Conservation (phyloP, 2,888 invertebrate species). For the Exephanes ischioxanthus region DNA sequence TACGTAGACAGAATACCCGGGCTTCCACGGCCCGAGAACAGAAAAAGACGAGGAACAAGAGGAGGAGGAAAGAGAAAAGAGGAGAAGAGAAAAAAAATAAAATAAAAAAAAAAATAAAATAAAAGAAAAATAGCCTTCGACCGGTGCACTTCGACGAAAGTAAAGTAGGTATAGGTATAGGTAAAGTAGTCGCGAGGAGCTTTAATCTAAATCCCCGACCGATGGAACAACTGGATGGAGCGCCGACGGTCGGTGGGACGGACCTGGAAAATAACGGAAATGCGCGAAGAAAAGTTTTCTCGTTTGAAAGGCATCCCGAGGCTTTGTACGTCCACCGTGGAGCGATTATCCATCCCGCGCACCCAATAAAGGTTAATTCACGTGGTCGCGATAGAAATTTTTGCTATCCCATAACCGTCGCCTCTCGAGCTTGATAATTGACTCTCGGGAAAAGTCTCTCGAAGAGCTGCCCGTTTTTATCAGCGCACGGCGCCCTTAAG, state of each 20-base stretch:
- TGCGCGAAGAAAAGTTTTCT: constrained; percentile 75
- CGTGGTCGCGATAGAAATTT: constrained; percentile 28
- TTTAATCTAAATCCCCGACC: constrained; percentile 48
- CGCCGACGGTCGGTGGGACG: neutral
- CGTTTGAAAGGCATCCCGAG: constrained; percentile 70
- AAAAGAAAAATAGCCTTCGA: constrained; percentile 40
- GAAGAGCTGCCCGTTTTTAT: neutral
- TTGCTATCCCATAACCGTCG: neutral
- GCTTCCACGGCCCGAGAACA: neutral
- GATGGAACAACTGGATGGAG: constrained; percentile 34
- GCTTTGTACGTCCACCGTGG: constrained; percentile 27
- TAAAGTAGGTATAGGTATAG: constrained; percentile 42
- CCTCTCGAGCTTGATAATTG: neutral
- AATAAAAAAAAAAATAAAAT: constrained; percentile 4
- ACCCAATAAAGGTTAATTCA: constrained; percentile 25
- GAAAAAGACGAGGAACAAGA: neutral
- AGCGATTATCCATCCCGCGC: constrained; percentile 39
- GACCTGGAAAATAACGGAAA: constrained; percentile 73
- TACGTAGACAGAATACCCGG: constrained; percentile 27
- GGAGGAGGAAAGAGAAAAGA: neutral
- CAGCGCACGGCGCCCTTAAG: too few species aligned
- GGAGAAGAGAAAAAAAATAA: constrained; percentile 1
- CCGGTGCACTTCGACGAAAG: constrained; percentile 37
- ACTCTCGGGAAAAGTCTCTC: neutral
- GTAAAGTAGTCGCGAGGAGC: constrained; percentile 36